A percentile compares a stretch with the other conserved stretches of the same genome.
These are phyloP conservation scores for fruit fly (Drosophila melanogaster) DNA, from an alignment of 1,140 invertebrate species.

Conservation along the genomic window Release_6_plus_ISO1_MT NC_004354.4:16634001-16634500, in stretches of 20 bases:
- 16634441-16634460: background rate
- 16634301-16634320: too few species aligned
- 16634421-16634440: slow-evolving; percentile 1
- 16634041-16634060: background rate
- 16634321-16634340: background rate
- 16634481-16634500: background rate
- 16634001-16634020: background rate
- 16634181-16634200: background rate
- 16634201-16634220: background rate
- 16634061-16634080: too few species aligned
- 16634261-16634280: background rate
- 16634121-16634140: background rate
- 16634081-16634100: background rate
- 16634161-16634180: background rate
- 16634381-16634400: background rate
- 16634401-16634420: slow-evolving; percentile 1
- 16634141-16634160: background rate
- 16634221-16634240: too few species aligned
- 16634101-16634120: background rate
- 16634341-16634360: background rate
- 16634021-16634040: background rate
- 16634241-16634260: too few species aligned
- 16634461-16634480: background rate
- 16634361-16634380: background rate
- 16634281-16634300: background rate